These are phyloP conservation scores for Sitobion miscanthi DNA, from an alignment of 1,140 invertebrate genomes.

Conservation along the genomic window DNA sequence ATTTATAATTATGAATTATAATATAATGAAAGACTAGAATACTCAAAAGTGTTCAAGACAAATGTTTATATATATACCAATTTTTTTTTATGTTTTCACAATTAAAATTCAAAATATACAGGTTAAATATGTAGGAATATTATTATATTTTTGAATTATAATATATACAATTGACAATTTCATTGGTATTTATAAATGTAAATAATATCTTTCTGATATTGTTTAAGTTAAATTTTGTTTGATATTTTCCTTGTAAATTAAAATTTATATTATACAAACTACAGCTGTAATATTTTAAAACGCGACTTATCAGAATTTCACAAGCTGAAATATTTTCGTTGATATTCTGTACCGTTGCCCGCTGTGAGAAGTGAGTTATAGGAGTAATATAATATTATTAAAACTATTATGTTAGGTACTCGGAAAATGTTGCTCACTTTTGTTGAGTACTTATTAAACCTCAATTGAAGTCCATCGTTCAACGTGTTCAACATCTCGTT, in stretches of 20 bases:
- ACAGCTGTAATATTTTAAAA: neutral
- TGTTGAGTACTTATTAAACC: slow-evolving; percentile 39
- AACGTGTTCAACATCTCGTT: slow-evolving; percentile 62
- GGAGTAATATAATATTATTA: no score
- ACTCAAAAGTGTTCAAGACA: neutral
- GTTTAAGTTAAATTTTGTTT: neutral
- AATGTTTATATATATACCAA: neutral
- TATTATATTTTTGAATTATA: neutral
- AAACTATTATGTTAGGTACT: neutral
- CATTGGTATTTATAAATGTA: neutral
- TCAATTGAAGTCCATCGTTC: slow-evolving; percentile 58
- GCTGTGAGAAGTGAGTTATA: no score
- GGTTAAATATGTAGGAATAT: neutral
- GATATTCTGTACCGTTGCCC: neutral
- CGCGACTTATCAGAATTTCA: neutral
- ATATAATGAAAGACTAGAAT: neutral
- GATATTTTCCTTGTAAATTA: neutral
- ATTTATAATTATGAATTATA: neutral
- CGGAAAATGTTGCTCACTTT: neutral
- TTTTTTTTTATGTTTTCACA: neutral
- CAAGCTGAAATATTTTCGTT: neutral
- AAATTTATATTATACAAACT: neutral
- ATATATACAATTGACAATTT: no score
- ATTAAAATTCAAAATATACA: neutral
- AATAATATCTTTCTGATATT: neutral